Evolutionary conservation across 2,797 vertebrate genomes (phyloP), one percentile per base, ranked within the genome.

Genomic region (Xiphorhynchus erythropygius): DNA sequence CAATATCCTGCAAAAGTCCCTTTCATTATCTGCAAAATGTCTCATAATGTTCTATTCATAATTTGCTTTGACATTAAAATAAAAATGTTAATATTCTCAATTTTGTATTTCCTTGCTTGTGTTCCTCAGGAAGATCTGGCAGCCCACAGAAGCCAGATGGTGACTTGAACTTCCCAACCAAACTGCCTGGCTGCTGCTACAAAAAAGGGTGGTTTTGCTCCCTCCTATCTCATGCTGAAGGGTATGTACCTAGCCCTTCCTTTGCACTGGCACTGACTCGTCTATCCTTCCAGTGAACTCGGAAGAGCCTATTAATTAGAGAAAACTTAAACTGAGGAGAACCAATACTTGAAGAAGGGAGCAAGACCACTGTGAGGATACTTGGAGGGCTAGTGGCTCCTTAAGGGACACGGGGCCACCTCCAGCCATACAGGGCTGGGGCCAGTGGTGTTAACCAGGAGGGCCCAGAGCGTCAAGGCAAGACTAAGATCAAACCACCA

Each of bases 41-140:
- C 59, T 94, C 63, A 56, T 79, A 79, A 93, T 95, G 71, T 93
- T 82, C 88, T 82, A 53, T 37, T 77, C 70, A 21, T 93, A 71
- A 94, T 89, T 95, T 65, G 57, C 70, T 91, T 60, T 89, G 86
- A 94, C 94, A 92, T 87, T 95, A 90, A 90, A 93, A 85, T 73
- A 89, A 56, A 92, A 96, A 83, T 39, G n/a, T 92, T 96, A 93
- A 88, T 75, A 87, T 73, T 81, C 50, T 85, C 81, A 44, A 2
- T 75, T 71, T 68, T 73, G 69, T 47, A 55, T 63, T 81, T 64
- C 53, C 60, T 89, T 77, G 41, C 46, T 53, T 53, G 39, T 74
- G 78, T 89, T 95, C 64, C 62, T 87, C 70, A 42, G 75, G 33
- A 95, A 82, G 65, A 84, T 88, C 81, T 92, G 71, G 87, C 90